Base-by-base conservation (phyloP, 2,113 vertebrate genomes). In the Rostratula benghalensis region DNA sequence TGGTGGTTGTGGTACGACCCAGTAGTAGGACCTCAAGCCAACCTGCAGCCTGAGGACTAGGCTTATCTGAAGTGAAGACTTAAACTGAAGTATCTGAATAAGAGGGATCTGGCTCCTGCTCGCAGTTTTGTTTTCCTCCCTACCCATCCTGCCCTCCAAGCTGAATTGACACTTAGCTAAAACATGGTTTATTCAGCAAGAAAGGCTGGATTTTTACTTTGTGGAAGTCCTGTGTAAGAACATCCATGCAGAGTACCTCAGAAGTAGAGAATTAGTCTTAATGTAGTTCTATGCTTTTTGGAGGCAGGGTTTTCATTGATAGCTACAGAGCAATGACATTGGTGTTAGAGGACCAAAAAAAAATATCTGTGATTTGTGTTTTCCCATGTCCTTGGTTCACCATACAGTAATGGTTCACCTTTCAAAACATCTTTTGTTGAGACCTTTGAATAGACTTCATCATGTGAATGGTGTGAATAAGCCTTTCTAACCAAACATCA, bases 401-500 rank as follows among this genome's bases (percentile, higher is more conserved):
- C 46, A 23, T 80, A 25, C 13, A 53, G 41, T 79, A 90, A 56
- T 0, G 0, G 73, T 93, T 94, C 77, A 95, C 45, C 69, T 93
- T 93, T 87, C 35, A 90, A 83, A 87, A 74, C 20, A 8, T 78
- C 68, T 71, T 87, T 90, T 96, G 51, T 75, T 90, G 80, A 71
- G 45, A 76, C 30, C 33, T 91, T 77, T 92, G 88, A 92, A 83
- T 78, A 95, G 83, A 78, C 45, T 92, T 91, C n/a, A 53, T 94
- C 64, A 15, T 84, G 57, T 69, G 77, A 92, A 78, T 94, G 76
- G 25, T 89, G 56, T 82, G 83, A 89, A 93, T 96, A 79, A 95
- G 70, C 13, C 43, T 89, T 46, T 92, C 90, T 71, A 94, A 78
- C 48, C 54, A 77, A 74, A 75, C 64, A 68, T 90, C 85, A 93